Evolutionary conservation across 2,888 invertebrate species (phyloP).

Genomic region (Phorcus lineatus): DNA sequence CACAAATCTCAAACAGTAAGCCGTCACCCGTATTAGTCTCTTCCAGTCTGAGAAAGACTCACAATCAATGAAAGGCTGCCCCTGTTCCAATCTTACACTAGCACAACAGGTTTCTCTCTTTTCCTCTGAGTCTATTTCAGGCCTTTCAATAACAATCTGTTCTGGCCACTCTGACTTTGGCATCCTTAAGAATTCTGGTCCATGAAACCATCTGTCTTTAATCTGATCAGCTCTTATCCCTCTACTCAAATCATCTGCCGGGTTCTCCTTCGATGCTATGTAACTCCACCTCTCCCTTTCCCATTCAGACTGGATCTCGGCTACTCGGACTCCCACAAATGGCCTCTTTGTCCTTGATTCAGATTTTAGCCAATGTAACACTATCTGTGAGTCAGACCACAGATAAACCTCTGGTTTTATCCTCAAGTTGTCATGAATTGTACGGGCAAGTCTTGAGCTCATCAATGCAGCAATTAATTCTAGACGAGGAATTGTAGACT

Average conservation of each 20-base stretch:
- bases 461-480: slow-evolving; percentile 15
- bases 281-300: not conserved
- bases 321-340: slow-evolving; percentile 27
- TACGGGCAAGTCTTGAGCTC: slow-evolving; percentile 12
- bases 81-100: no score
- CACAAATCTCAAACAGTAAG: slow-evolving; percentile 14
- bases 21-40: slow-evolving; percentile 24
- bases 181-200: slow-evolving; percentile 17
- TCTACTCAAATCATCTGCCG: slow-evolving; percentile 30
- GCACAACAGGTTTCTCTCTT: no score
- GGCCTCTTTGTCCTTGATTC: slow-evolving; percentile 13
- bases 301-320: slow-evolving; percentile 22
- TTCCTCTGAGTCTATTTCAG: not conserved
- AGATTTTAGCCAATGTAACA: slow-evolving; percentile 25
- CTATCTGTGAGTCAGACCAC: not conserved
- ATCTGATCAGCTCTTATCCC: slow-evolving; percentile 21
- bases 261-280: slow-evolving; percentile 17
- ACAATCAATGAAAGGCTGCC: not conserved
- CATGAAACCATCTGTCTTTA: slow-evolving; percentile 17
- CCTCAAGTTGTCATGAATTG: not conserved
- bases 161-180: slow-evolving; percentile 5
- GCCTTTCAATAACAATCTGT: not conserved
- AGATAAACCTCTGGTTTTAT: not conserved
- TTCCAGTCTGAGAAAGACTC: not conserved
- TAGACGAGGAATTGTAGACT: slow-evolving; percentile 21